These are phyloP conservation scores for Onychomys leucogaster DNA, from an alignment of 2,797 vertebrate genomes.

Conservation along the genomic window DNA sequence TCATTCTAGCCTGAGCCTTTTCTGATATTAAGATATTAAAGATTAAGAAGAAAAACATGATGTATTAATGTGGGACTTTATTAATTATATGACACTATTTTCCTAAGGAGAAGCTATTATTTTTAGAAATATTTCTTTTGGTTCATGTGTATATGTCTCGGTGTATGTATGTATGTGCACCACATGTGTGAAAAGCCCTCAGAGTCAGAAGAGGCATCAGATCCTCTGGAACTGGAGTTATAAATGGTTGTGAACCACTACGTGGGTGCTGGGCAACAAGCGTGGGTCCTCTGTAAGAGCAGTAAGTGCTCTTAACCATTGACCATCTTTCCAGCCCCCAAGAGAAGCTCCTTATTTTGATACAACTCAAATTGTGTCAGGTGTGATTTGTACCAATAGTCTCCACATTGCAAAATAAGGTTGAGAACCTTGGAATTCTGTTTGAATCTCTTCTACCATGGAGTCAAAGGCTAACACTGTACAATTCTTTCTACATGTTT, in stretches of 20 bases:
- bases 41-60: background rate
- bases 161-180: background rate
- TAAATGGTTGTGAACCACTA: background rate
- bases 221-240: background rate
- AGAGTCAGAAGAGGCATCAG: background rate
- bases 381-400: background rate
- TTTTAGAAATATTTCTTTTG: background rate
- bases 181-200: background rate
- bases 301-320: background rate
- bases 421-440: conserved; percentile 12
- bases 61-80: conserved; percentile 48
- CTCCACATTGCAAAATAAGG: background rate
- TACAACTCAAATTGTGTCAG: background rate
- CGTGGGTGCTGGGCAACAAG: no score
- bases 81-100: conserved; percentile 28
- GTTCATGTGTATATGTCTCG: background rate
- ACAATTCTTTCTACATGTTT: background rate
- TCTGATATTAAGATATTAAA: background rate
- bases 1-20: conserved; percentile 18
- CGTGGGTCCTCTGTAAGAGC: background rate
- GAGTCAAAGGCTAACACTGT: conserved; percentile 24
- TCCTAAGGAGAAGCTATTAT: background rate
- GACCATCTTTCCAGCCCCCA: background rate
- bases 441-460: background rate
- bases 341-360: conserved; percentile 25